Percentiles rank a stretch among this genome's conserved stretches.
These are phyloP conservation scores for Acanthaster planci DNA, from an alignment of 35 echinoderm and acorn worm genomes.

Conservation along the genomic window DNA sequence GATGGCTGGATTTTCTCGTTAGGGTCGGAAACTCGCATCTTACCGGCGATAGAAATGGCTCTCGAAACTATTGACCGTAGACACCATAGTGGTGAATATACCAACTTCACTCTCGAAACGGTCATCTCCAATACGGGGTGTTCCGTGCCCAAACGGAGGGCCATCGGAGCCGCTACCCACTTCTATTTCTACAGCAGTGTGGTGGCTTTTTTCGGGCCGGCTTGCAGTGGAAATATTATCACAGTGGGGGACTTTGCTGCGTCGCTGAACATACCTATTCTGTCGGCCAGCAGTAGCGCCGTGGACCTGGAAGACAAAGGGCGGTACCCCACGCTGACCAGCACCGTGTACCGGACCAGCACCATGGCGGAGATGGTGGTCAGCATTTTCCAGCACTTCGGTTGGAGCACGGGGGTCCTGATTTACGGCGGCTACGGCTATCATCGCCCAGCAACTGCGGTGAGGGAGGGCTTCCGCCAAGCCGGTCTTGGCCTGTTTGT, in stretches of 20 bases:
- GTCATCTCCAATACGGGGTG: not conserved
- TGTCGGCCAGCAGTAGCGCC: conserved; percentile 7
- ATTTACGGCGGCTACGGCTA: not conserved
- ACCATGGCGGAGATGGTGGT: not conserved
- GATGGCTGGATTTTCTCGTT: no score
- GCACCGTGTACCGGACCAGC: not conserved
- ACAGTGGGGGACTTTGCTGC: conserved; percentile 24
- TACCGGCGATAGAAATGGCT: conserved; percentile 36
- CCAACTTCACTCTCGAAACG: conserved; percentile 10
- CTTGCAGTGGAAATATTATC: conserved; percentile 7
- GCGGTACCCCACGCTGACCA: conserved; percentile 1
- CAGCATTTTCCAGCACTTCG: not conserved
- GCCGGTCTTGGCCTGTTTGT: not conserved
- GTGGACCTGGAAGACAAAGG: not conserved
- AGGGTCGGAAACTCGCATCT: not conserved
- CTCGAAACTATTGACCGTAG: not conserved
- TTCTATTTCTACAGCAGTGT: not conserved
- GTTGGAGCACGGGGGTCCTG: not conserved
- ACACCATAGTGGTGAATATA: not conserved
- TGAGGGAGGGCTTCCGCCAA: not conserved
- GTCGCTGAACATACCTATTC: not conserved
- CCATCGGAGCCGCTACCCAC: not conserved
- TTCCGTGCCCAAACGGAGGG: not conserved
- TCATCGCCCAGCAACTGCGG: not conserved
- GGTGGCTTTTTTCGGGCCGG: conserved; percentile 31